A percentile compares a stretch with the other conserved stretches of the same genome.
These are phyloP conservation scores for Mus caroli DNA, from an alignment of 2,797 vertebrate genomes.

Conservation along the genomic window DNA sequence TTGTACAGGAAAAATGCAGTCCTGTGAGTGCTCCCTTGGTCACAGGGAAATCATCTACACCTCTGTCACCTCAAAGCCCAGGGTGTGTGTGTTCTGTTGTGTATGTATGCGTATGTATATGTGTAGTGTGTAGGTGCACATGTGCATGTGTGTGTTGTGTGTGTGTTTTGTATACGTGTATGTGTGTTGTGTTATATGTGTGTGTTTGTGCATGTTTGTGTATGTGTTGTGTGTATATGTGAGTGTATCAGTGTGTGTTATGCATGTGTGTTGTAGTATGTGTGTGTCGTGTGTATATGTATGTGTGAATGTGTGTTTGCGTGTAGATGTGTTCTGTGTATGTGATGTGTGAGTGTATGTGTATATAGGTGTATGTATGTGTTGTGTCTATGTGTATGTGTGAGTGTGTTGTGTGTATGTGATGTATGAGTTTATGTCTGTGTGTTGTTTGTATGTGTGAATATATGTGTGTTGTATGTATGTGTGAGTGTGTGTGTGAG, in stretches of 20 bases:
- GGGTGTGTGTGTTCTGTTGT: not conserved
- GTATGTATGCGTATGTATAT: not conserved
- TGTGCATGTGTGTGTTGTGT: not conserved
- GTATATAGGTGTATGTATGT: not conserved
- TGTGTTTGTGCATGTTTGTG: not conserved
- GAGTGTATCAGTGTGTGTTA: not conserved
- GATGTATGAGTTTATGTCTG: not conserved
- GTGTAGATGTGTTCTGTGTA: not conserved
- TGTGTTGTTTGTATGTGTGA: not conserved
- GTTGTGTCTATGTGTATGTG: not conserved
- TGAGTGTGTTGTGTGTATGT: not conserved
- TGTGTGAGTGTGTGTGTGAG: not conserved
- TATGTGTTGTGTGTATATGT: not conserved
- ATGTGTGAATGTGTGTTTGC: too few species aligned
- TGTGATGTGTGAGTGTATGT: not conserved
- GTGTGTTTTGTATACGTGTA: not conserved
- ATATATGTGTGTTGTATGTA: not conserved
- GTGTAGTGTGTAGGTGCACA: not conserved
- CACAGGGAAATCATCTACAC: not conserved
- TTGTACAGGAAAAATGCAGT: not conserved
- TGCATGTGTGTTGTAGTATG: not conserved
- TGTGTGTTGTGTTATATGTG: not conserved
- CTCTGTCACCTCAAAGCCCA: not conserved
- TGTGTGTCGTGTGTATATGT: not conserved
- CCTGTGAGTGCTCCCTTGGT: not conserved